Percentiles rank a stretch among this genome's conserved stretches.
Evolutionary conservation across 92 coral and sea anemone genomes (phyloP).

Genomic region (Heteractis magnifica): DNA sequence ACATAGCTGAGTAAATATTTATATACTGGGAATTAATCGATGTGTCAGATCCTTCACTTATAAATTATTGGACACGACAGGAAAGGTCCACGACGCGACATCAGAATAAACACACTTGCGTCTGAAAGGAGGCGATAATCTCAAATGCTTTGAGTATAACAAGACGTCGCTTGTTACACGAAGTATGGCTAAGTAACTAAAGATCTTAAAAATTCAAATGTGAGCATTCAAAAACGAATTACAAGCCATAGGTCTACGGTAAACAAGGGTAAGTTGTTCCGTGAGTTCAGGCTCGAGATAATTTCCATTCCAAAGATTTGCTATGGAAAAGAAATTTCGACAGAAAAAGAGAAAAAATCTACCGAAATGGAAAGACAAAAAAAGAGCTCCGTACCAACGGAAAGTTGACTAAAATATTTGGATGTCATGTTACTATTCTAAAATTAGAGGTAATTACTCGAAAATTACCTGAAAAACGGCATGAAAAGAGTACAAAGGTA

Average conservation of each 20-base stretch:
- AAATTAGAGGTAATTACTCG: neutral
- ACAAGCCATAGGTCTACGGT: neutral
- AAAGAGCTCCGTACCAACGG: neutral
- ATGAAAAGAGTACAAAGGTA: conserved; percentile 33
- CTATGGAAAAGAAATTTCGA: neutral
- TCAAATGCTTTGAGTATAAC: neutral
- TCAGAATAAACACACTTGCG: neutral
- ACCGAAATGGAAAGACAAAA: neutral
- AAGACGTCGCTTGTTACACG: neutral
- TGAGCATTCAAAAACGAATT: too few species aligned
- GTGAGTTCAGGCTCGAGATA: neutral
- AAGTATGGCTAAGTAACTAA: neutral
- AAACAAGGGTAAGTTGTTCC: neutral
- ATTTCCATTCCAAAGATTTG: neutral
- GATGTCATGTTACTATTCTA: neutral
- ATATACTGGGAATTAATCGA: too few species aligned
- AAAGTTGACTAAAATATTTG: conserved; percentile 1
- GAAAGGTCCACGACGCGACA: neutral
- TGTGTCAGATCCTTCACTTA: too few species aligned
- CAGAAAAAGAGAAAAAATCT: neutral
- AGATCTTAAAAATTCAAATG: neutral
- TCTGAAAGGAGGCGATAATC: neutral
- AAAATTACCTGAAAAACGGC: conserved; percentile 36
- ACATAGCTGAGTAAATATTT: too few species aligned
- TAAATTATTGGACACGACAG: neutral